These are phyloP conservation scores for Melanostigma gelatinosum DNA, from an alignment of 2,113 vertebrate species.

Conservation along the genomic window DNA sequence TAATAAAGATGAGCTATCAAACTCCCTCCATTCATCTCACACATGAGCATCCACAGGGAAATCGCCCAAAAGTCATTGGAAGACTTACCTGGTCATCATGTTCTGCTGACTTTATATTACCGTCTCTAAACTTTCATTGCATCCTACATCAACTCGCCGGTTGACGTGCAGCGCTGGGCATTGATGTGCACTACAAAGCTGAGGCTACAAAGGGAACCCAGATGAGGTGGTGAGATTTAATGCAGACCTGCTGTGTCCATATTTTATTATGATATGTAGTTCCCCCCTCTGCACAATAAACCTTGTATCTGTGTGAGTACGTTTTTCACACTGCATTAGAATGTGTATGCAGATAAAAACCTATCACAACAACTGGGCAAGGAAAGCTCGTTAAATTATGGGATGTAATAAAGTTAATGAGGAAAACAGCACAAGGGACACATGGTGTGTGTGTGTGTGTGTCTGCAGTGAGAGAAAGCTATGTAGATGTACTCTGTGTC, in stretches of 20 bases:
- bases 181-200: conserved; percentile 25
- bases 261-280: conserved; percentile 48
- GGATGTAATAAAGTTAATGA: conserved; percentile 72
- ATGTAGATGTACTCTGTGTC: conserved; percentile 1
- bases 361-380: conserved; percentile 53
- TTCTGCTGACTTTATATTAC: conserved; percentile 36
- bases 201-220: conserved; percentile 43
- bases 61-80: neutral
- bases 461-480: neutral
- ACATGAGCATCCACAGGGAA: conserved; percentile 16
- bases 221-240: conserved; percentile 32
- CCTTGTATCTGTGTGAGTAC: conserved; percentile 4
- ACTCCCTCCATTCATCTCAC: conserved; percentile 7
- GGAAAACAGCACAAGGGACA: conserved; percentile 59
- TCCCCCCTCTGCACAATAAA: conserved; percentile 51
- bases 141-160: conserved; percentile 42
- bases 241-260: conserved; percentile 36
- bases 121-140: conserved; percentile 54
- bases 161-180: conserved; percentile 12
- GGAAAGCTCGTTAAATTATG: conserved; percentile 64
- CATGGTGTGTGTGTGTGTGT: conserved; percentile 3
- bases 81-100: conserved; percentile 37
- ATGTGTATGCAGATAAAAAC: neutral
- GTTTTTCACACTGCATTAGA: neutral
- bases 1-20: conserved; percentile 1